Evolutionary conservation across 2,797 vertebrate species (phyloP).

Genomic region (Hypotaenidia philippensis): DNA sequence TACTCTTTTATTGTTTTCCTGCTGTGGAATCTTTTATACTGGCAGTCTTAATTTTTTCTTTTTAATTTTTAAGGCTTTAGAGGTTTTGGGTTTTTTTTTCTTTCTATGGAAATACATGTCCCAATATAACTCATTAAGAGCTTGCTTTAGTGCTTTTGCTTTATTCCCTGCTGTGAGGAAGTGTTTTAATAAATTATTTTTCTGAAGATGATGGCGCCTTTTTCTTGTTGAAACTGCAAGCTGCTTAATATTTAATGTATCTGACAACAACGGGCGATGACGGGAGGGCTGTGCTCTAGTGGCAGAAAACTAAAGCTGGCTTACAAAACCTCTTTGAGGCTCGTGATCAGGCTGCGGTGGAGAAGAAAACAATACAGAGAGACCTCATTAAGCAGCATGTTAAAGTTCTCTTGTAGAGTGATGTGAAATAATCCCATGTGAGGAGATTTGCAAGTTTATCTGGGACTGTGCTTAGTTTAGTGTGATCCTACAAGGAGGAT

Average conservation of each 20-base stretch:
- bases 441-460: background rate
- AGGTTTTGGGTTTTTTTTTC: background rate
- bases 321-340: background rate
- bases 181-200: slow-evolving; percentile 31
- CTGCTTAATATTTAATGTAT: background rate
- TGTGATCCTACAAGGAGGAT: background rate
- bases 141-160: background rate
- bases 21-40: slow-evolving; percentile 8
- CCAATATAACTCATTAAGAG: background rate
- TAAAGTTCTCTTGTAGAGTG: background rate
- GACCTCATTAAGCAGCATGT: rapidly evolving
- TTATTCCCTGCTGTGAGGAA: background rate
- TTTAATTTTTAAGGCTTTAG: slow-evolving; percentile 7
- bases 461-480: background rate
- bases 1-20: slow-evolving; percentile 22
- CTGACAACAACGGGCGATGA: background rate
- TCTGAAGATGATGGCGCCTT: background rate
- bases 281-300: background rate
- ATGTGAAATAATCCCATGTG: background rate
- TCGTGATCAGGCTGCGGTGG: background rate
- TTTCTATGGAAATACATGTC: background rate
- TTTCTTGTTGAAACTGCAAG: background rate
- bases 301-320: background rate
- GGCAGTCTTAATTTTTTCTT: background rate
- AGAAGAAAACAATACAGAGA: background rate